Evolutionary conservation across 2,888 invertebrate genomes (phyloP).

Genomic region (Cerastis leucographa): DNA sequence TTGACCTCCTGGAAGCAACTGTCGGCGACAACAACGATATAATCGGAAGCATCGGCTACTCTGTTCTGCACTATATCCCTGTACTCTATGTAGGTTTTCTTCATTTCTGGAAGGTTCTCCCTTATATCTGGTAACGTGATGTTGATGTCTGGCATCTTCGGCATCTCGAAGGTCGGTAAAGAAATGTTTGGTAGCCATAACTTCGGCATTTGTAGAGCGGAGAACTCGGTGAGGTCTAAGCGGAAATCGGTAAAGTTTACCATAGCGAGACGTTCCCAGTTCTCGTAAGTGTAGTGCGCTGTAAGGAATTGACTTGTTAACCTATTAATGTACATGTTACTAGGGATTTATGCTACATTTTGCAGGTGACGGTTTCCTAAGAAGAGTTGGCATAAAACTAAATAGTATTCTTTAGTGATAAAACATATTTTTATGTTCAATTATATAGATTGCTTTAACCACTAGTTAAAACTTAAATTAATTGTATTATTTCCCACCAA

Average conservation of each 20-base stretch:
- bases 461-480: background rate
- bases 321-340: slow-evolving; percentile 38
- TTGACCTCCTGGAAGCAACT: slow-evolving; percentile 89
- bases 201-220: slow-evolving; percentile 73
- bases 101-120: slow-evolving; percentile 82
- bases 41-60: slow-evolving; percentile 88
- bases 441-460: background rate
- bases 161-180: slow-evolving; percentile 73
- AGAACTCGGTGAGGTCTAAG: slow-evolving; percentile 83
- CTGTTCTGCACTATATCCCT: slow-evolving; percentile 88
- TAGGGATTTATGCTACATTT: background rate
- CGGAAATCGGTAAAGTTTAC: slow-evolving; percentile 88
- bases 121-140: slow-evolving; percentile 80
- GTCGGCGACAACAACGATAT: slow-evolving; percentile 87
- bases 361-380: background rate
- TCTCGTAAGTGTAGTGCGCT: slow-evolving; percentile 89
- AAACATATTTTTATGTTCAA: background rate
- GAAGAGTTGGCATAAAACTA: background rate
- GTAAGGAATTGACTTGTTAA: slow-evolving; percentile 79
- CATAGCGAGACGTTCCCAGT: slow-evolving; percentile 84
- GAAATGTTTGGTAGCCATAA: slow-evolving; percentile 75
- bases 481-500: background rate
- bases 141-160: slow-evolving; percentile 77
- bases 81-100: slow-evolving; percentile 83
- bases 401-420: background rate